Percentiles rank a stretch among this genome's conserved stretches.
These are phyloP conservation scores for Volucella inanis DNA, from an alignment of 2,888 invertebrate species.

Conservation along the genomic window DNA sequence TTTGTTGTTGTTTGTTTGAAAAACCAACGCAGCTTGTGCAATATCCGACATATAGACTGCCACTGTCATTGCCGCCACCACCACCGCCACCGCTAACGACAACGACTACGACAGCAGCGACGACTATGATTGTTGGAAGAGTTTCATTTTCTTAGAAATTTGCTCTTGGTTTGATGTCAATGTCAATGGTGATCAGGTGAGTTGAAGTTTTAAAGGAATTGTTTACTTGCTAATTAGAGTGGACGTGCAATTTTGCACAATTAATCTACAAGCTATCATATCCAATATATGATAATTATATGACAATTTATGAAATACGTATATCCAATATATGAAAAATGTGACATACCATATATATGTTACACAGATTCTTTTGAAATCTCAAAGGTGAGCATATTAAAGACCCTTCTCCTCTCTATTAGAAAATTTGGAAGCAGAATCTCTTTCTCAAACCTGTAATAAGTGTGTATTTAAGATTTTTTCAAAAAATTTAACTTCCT, in stretches of 20 bases:
- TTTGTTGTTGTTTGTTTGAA: conserved; percentile 52
- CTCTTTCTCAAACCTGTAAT: no score
- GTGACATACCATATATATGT: no score
- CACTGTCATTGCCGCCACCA: no score
- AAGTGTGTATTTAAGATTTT: no score
- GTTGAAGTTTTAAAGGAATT: not conserved
- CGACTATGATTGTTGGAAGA: conserved; percentile 11
- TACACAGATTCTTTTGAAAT: no score
- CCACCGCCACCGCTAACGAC: not conserved
- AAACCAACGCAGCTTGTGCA: conserved; percentile 46
- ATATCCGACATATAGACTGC: conserved; percentile 13
- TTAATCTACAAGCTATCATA: not conserved
- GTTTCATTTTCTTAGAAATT: conserved; percentile 24
- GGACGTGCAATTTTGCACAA: conserved; percentile 31
- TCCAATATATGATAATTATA: not conserved
- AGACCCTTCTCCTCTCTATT: no score
- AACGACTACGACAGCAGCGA: not conserved
- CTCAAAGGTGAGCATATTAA: no score
- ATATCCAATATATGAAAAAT: no score
- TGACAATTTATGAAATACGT: not conserved
- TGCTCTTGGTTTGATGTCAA: conserved; percentile 8
- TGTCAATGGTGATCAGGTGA: not conserved
- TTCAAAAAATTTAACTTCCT: no score
- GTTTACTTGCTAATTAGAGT: not conserved
- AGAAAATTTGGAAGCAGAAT: no score